Conservation (phyloP, 2,888 invertebrate species). For the Stictocephala bisonia region DNA sequence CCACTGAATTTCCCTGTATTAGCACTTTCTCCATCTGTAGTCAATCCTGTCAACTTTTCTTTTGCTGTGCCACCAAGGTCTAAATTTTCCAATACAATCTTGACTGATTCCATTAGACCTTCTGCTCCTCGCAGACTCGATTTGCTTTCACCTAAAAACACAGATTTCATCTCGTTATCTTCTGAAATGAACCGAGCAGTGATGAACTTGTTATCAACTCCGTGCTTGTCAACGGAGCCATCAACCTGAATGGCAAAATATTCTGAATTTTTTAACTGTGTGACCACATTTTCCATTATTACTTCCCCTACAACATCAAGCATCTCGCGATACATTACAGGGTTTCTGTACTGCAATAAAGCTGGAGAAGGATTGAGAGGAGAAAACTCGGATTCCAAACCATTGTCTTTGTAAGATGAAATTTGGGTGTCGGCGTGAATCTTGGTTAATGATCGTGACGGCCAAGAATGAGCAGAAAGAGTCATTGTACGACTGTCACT, state of each 20-base stretch:
- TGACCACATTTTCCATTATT: neutral
- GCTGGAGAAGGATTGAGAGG: slow-evolving; percentile 25
- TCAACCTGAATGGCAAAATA: slow-evolving; percentile 46
- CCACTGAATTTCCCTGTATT: slow-evolving; percentile 45
- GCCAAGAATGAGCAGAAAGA: slow-evolving; percentile 47
- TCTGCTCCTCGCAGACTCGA: slow-evolving; percentile 27
- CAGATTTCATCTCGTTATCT: slow-evolving; percentile 28
- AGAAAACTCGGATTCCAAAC: slow-evolving; percentile 32
- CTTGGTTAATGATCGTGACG: slow-evolving; percentile 46
- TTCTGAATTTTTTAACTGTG: slow-evolving; percentile 36
- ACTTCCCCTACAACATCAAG: too few relatives aligned
- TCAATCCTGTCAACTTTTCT: slow-evolving; percentile 47
- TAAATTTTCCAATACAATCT: slow-evolving; percentile 37
- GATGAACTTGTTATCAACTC: slow-evolving; percentile 46
- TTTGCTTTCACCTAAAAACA: slow-evolving; percentile 45
- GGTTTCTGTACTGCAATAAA: slow-evolving; percentile 29
- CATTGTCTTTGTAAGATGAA: slow-evolving; percentile 38
- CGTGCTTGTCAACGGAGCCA: slow-evolving; percentile 46
- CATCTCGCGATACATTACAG: slow-evolving; percentile 40
- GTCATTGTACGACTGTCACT: slow-evolving; percentile 43
- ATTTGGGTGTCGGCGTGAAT: slow-evolving; percentile 45
- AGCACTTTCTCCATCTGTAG: slow-evolving; percentile 47
- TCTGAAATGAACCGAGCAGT: slow-evolving; percentile 37
- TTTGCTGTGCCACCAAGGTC: slow-evolving; percentile 29
- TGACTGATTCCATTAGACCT: slow-evolving; percentile 45